Conservation (phyloP, 2,888 invertebrate species). For the Blera fallax region DNA sequence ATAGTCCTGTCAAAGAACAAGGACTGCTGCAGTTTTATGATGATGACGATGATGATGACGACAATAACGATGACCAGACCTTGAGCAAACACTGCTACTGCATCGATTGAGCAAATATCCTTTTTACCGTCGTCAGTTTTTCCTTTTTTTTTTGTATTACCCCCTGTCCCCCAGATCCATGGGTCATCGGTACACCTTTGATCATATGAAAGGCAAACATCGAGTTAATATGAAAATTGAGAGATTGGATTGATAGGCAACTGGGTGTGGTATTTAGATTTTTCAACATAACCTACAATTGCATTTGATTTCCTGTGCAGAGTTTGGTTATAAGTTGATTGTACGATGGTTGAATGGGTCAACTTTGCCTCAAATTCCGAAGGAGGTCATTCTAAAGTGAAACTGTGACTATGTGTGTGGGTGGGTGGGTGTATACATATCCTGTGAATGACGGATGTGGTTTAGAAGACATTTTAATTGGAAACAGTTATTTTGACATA, state of each 20-base stretch:
- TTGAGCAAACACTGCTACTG: constrained; percentile 38
- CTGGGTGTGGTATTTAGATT: constrained; percentile 39
- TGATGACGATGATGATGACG: constrained; percentile 6
- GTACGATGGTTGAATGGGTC: constrained; percentile 12
- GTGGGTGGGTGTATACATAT: background rate
- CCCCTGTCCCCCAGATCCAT: background rate
- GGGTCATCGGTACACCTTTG: constrained; percentile 61
- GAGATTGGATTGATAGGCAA: constrained; percentile 60
- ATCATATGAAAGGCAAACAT: constrained; percentile 73
- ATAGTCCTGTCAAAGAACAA: constrained; percentile 6
- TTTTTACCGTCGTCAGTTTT: background rate
- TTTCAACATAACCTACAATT: constrained; percentile 56
- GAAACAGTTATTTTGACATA: background rate
- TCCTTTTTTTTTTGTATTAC: background rate
- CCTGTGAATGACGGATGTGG: constrained; percentile 20
- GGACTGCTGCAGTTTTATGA: constrained; percentile 21
- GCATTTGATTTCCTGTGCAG: constrained; percentile 28
- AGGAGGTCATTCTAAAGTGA: too few species aligned
- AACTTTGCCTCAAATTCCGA: background rate
- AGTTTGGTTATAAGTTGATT: constrained; percentile 5
- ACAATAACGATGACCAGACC: constrained; percentile 58
- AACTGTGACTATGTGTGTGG: background rate
- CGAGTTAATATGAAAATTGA: constrained; percentile 73
- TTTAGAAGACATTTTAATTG: constrained; percentile 56
- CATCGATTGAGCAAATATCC: constrained; percentile 64